Percentiles rank a stretch among this genome's conserved stretches.
phyloP scores from a whole-genome alignment of 2,888 invertebrate species.

The Drosophila trichaetosa region DNA sequence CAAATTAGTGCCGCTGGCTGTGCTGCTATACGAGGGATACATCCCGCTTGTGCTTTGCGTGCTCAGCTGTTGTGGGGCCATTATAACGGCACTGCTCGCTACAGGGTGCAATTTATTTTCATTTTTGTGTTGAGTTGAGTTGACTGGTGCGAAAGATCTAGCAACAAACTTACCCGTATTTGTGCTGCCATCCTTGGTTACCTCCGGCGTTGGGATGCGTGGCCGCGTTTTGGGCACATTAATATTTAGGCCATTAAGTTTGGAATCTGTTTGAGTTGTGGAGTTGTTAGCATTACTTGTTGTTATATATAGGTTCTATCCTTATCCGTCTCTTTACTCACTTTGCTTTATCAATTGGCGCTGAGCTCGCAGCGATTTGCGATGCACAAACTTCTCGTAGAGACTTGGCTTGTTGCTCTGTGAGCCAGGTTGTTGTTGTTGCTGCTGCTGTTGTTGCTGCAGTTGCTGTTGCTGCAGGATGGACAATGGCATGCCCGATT shows the following conservation, averaged over 20 bases:
- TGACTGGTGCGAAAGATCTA: constrained; percentile 45
- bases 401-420: constrained; percentile 89
- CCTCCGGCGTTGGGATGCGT: constrained; percentile 95
- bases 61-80: constrained; percentile 89
- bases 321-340: constrained; percentile 77
- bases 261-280: constrained; percentile 85
- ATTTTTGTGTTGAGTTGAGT: constrained; percentile 8
- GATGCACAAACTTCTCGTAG: constrained; percentile 92
- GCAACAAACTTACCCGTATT: constrained; percentile 56
- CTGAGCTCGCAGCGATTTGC: constrained; percentile 87
- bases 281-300: not conserved
- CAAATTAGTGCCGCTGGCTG: constrained; percentile 66
- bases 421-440: constrained; percentile 60
- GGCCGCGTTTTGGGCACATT: constrained; percentile 89
- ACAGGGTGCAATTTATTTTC: constrained; percentile 82
- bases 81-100: constrained; percentile 86
- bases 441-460: constrained; percentile 81
- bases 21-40: constrained; percentile 83
- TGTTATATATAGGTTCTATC: not conserved
- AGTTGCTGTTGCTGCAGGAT: constrained; percentile 82
- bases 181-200: constrained; percentile 89
- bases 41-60: constrained; percentile 85
- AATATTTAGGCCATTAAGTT: constrained; percentile 87
- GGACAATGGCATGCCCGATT: constrained; percentile 86
- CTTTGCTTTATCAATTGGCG: constrained; percentile 88